Conservation (phyloP, 35 echinoderm and acorn worm genomes). For the Apostichopus californicus region DNA sequence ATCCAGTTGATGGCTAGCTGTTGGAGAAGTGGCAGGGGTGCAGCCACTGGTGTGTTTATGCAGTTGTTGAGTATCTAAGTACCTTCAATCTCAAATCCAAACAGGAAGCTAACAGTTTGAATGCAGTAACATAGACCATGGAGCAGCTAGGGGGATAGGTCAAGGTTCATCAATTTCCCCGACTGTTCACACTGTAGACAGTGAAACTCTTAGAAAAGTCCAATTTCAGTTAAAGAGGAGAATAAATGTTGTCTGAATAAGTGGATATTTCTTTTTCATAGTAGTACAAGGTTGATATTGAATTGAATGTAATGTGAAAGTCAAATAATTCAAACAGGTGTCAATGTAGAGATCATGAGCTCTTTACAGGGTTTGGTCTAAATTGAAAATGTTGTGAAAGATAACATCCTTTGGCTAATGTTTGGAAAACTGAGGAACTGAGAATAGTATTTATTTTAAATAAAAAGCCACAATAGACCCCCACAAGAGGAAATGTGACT, state of each 20-base stretch:
- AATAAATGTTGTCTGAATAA: neutral
- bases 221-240: neutral
- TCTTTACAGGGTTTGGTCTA: no score
- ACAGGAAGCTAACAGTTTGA: neutral
- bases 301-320: no score
- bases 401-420: no score
- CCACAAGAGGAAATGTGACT: no score
- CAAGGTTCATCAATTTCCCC: neutral
- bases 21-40: conserved; percentile 1
- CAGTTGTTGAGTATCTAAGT: conserved; percentile 43
- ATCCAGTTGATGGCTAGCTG: no score
- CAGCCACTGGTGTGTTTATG: conserved; percentile 29
- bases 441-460: no score
- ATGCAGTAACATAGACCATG: neutral
- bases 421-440: no score
- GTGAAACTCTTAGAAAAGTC: neutral
- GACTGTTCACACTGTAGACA: neutral
- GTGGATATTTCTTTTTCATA: neutral
- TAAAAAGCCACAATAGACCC: no score
- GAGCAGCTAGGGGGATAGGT: neutral
- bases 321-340: no score
- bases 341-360: no score
- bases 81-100: conserved; percentile 25
- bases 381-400: no score
- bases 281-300: no score